Evolutionary conservation across 2,888 invertebrate genomes (phyloP).

Genomic region (Sepiola atlantica): DNA sequence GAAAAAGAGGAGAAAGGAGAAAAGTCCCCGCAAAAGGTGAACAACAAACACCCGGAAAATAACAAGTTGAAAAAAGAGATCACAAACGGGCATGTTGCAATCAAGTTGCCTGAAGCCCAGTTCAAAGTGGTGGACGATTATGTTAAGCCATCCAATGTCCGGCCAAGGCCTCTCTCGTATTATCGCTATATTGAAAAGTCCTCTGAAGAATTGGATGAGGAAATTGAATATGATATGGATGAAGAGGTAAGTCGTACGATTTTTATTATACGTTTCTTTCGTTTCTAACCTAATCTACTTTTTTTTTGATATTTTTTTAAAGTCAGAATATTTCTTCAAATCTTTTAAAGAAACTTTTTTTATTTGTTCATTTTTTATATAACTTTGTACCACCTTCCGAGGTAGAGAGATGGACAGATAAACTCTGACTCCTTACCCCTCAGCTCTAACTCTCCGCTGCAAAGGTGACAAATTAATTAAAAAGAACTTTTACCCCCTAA

Average conservation of each 20-base stretch:
- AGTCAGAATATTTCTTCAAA: too few species aligned
- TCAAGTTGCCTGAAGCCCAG: conserved; percentile 82
- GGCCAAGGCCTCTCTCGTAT: conserved; percentile 89
- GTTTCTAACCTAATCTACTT: not conserved
- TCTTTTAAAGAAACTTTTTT: too few species aligned
- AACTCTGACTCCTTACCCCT: too few species aligned
- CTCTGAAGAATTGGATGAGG: conserved; percentile 93
- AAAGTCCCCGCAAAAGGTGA: conserved; percentile 61
- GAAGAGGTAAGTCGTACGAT: conserved; percentile 83
- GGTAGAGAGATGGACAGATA: too few species aligned
- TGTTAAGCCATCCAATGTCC: conserved; percentile 85
- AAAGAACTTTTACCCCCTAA: too few species aligned
- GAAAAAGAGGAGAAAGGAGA: conserved; percentile 72
- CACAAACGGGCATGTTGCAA: conserved; percentile 55
- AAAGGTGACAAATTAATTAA: too few species aligned
- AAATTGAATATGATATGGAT: conserved; percentile 96
- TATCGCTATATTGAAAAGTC: conserved; percentile 93
- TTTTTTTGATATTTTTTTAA: too few species aligned
- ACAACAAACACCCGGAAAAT: conserved; percentile 55
- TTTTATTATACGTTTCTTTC: not conserved
- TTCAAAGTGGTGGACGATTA: conserved; percentile 84
- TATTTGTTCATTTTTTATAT: too few species aligned
- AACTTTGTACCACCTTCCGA: too few species aligned
- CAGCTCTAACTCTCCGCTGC: too few species aligned
- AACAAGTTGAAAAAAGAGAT: conserved; percentile 63